Evolutionary conservation across 2,888 invertebrate genomes (phyloP).

Genomic region (Acleris literana): DNA sequence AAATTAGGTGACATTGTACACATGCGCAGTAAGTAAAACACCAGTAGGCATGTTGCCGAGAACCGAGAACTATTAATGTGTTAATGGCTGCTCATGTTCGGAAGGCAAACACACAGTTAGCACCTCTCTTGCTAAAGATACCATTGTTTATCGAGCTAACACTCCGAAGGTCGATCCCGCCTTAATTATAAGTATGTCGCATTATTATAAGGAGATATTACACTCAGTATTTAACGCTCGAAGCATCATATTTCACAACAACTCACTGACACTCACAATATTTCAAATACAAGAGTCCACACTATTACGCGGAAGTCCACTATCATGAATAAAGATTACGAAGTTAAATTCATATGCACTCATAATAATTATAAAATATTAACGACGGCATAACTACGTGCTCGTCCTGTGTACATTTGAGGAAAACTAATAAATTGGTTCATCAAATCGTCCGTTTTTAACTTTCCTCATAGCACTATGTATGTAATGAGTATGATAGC

Average conservation of each 20-base stretch:
- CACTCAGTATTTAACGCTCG: slow-evolving; percentile 15
- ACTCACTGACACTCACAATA: slow-evolving; percentile 23
- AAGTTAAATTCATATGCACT: slow-evolving; percentile 26
- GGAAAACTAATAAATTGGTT: slow-evolving; percentile 55
- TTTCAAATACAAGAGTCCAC: slow-evolving; percentile 14
- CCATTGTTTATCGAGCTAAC: slow-evolving; percentile 54
- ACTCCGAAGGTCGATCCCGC: slow-evolving; percentile 44
- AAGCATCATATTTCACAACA: slow-evolving; percentile 16
- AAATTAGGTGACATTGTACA: slow-evolving; percentile 16
- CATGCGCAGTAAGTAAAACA: slow-evolving; percentile 17
- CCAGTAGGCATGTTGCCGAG: slow-evolving; percentile 31
- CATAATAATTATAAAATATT: slow-evolving; percentile 24
- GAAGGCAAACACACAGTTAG: slow-evolving; percentile 62
- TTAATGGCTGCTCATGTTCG: slow-evolving; percentile 50
- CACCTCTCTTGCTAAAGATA: slow-evolving; percentile 56
- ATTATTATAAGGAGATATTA: slow-evolving; percentile 32
- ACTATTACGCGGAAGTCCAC: slow-evolving; percentile 26
- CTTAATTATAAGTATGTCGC: slow-evolving; percentile 1
- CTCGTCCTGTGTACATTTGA: slow-evolving; percentile 42
- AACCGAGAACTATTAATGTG: slow-evolving; percentile 37
- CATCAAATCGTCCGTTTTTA: slow-evolving; percentile 11
- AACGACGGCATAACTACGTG: slow-evolving; percentile 40
- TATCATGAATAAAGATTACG: slow-evolving; percentile 34
- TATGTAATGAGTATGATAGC: slow-evolving; percentile 10
- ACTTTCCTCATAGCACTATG: slow-evolving; percentile 35